Conservation (phyloP, 2,113 vertebrate genomes). For the Brevimyrus niger region DNA sequence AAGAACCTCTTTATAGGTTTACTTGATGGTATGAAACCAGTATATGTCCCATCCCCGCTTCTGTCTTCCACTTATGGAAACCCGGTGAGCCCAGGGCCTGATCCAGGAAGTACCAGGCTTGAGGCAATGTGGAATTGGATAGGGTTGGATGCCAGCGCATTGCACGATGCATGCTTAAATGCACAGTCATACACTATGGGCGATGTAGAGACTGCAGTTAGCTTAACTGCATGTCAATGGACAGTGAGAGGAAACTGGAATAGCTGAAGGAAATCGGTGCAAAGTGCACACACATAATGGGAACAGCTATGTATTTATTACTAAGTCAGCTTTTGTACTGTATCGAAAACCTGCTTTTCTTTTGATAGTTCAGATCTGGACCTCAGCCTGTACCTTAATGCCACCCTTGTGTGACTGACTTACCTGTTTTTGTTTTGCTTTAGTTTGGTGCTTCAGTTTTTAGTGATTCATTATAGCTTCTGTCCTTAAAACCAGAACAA, state of each 20-base stretch:
- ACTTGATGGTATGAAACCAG: not conserved
- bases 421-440: not conserved
- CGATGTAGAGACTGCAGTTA: not conserved
- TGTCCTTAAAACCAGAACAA: not conserved
- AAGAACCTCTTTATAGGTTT: not conserved
- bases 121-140: not conserved
- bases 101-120: not conserved
- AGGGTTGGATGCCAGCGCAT: not conserved
- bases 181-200: not conserved
- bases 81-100: not conserved
- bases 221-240: not conserved
- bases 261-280: not conserved
- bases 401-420: not conserved
- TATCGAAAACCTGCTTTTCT: not conserved
- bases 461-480: not conserved
- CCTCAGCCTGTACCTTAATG: not conserved
- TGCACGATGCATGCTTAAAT: not conserved
- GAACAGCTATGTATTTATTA: not conserved
- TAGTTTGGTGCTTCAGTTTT: not conserved
- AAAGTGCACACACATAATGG: not conserved
- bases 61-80: not conserved
- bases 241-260: not conserved
- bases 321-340: not conserved
- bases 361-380: not conserved
- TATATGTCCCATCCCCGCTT: not conserved